Conservation (phyloP, 1,140 invertebrate species). For the Zaprionus lachaisei region DNA sequence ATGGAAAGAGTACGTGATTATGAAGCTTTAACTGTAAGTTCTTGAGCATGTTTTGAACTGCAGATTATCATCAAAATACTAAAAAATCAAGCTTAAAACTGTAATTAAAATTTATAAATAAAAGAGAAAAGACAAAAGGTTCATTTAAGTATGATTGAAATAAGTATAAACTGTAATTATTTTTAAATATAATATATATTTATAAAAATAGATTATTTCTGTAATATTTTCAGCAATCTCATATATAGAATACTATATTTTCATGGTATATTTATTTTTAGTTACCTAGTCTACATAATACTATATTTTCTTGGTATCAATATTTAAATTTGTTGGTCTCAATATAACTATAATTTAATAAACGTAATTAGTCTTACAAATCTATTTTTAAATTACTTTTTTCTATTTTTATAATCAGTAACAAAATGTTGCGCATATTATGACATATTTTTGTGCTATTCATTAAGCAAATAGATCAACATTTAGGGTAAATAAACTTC, state of each 20-base stretch:
- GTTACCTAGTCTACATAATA: background rate
- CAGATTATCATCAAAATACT: background rate
- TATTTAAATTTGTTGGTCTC: too few species aligned
- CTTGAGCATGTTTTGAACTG: too few species aligned
- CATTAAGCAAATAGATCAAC: slow-evolving; percentile 14
- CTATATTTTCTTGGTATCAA: too few species aligned
- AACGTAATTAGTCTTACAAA: background rate
- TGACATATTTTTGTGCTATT: background rate
- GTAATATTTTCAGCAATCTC: background rate
- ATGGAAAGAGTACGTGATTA: too few species aligned
- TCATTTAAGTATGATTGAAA: too few species aligned
- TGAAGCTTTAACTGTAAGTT: too few species aligned
- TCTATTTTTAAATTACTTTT: background rate
- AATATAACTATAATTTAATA: too few species aligned
- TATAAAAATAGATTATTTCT: too few species aligned
- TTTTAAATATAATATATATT: too few species aligned
- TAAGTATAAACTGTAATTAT: too few species aligned
- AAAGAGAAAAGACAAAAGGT: background rate
- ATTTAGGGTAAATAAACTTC: slow-evolving; percentile 6
- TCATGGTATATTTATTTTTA: background rate
- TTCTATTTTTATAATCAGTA: background rate
- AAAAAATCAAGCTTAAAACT: background rate
- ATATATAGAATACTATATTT: too few species aligned
- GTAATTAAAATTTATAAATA: background rate
- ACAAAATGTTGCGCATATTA: background rate